These are phyloP conservation scores for Nezara viridula DNA, from an alignment of 2,888 invertebrate species.

Conservation along the genomic window DNA sequence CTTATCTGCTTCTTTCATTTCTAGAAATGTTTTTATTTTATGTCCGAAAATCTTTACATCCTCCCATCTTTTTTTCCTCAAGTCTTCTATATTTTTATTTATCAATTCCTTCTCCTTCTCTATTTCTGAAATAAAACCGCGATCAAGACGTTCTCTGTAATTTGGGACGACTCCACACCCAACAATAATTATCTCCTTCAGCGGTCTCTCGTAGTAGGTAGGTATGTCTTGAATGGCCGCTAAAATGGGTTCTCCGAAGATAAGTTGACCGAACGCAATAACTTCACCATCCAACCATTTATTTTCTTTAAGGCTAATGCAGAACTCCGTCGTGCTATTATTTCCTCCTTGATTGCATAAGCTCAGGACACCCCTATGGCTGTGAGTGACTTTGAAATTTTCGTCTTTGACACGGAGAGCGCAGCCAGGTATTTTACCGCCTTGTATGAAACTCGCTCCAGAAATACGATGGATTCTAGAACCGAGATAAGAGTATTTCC, in stretches of 20 bases:
- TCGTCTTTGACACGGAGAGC: conserved; percentile 17
- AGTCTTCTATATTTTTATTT: neutral
- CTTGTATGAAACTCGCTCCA: conserved; percentile 45
- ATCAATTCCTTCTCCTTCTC: conserved; percentile 42
- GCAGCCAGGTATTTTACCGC: conserved; percentile 20
- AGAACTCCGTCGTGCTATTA: conserved; percentile 75
- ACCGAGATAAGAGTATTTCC: conserved; percentile 28
- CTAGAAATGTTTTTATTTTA: neutral
- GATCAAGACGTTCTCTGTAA: neutral
- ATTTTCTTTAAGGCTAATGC: conserved; percentile 76
- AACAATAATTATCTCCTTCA: conserved; percentile 56
- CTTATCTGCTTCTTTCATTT: conserved; percentile 8
- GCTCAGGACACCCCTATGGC: conserved; percentile 42
- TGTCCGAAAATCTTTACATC: neutral
- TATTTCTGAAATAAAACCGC: neutral
- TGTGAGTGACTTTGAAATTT: conserved; percentile 26
- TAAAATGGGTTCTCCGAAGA: conserved; percentile 70
- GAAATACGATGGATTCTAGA: conserved; percentile 49
- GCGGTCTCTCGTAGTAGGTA: conserved; percentile 76
- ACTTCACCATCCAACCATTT: conserved; percentile 81
- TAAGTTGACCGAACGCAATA: conserved; percentile 77
- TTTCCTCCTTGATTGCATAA: conserved; percentile 47
- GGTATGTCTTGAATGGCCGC: conserved; percentile 75
- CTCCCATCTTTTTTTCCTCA: neutral
- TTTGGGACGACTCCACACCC: conserved; percentile 58